Percentiles rank a stretch among this genome's conserved stretches.
These are phyloP conservation scores for Galago senegalensis DNA, from an alignment of 2,797 vertebrate species.

Conservation along the genomic window DNA sequence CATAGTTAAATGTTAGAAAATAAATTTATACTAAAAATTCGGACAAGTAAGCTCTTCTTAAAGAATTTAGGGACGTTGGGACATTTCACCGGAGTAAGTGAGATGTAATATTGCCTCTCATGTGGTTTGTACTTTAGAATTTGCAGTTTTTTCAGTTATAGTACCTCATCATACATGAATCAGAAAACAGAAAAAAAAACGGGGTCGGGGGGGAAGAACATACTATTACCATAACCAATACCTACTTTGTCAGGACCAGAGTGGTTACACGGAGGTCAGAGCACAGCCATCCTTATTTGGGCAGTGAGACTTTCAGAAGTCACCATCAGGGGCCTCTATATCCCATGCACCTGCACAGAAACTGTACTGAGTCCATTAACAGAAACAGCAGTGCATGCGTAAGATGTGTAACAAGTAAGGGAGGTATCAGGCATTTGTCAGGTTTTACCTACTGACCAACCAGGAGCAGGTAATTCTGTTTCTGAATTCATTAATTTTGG, in stretches of 20 bases:
- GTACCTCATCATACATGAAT: neutral
- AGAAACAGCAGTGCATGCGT: neutral
- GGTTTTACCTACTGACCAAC: neutral
- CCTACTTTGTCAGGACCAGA: neutral
- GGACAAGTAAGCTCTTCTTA: neutral
- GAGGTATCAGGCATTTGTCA: neutral
- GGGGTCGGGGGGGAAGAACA: no score
- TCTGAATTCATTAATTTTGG: neutral
- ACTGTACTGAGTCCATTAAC: neutral
- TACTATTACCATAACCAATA: neutral
- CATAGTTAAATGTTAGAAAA: neutral
- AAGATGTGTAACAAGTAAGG: neutral
- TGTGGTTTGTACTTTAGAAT: neutral
- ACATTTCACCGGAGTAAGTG: neutral
- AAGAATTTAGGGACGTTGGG: neutral
- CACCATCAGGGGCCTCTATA: neutral
- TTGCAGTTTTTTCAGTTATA: neutral
- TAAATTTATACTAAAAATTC: neutral
- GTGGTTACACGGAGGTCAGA: neutral
- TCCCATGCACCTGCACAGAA: neutral
- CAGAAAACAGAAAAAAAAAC: neutral
- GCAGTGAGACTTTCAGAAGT: neutral
- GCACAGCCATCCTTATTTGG: neutral
- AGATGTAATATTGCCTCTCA: neutral
- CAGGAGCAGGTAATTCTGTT: neutral